Evolutionary conservation across 2,888 invertebrate species (phyloP).

Genomic region (Pseudanteris insignis): DNA sequence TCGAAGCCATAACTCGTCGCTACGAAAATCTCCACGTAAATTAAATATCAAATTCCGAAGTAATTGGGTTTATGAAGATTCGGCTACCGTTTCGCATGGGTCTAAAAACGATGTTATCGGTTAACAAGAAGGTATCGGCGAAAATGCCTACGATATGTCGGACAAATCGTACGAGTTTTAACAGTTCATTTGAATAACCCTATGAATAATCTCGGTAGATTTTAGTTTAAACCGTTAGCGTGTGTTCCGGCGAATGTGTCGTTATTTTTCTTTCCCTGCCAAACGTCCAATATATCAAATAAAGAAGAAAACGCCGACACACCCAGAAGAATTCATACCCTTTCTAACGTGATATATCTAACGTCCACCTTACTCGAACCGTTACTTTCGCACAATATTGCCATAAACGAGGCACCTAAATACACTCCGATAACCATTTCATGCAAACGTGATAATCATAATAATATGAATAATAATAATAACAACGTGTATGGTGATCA

Average conservation of each 20-base stretch:
- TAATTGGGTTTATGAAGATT: conserved; percentile 57
- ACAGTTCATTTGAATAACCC: too few species aligned
- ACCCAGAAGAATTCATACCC: conserved; percentile 39
- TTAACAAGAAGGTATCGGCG: too few species aligned
- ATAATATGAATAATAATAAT: too few species aligned
- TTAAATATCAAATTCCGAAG: conserved; percentile 56
- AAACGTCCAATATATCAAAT: conserved; percentile 36
- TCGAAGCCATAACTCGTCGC: conserved; percentile 40
- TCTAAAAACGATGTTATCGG: too few species aligned
- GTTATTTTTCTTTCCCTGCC: too few species aligned
- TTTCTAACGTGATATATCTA: conserved; percentile 36
- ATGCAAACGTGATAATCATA: too few species aligned
- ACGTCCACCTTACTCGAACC: conserved; percentile 25
- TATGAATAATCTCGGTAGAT: too few species aligned
- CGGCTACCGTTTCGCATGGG: too few species aligned
- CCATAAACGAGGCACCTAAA: conserved; percentile 17
- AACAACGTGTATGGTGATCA: conserved; percentile 1
- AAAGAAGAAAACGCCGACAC: conserved; percentile 35
- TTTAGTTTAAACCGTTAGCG: too few species aligned
- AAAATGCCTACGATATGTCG: too few species aligned
- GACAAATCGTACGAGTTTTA: too few species aligned
- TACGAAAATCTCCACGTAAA: conserved; percentile 49
- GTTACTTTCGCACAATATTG: conserved; percentile 37
- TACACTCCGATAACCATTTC: conserved; percentile 22
- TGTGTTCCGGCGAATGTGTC: too few species aligned